Conservation (phyloP, 2,113 vertebrate genomes). For the Tenrec ecaudatus region DNA sequence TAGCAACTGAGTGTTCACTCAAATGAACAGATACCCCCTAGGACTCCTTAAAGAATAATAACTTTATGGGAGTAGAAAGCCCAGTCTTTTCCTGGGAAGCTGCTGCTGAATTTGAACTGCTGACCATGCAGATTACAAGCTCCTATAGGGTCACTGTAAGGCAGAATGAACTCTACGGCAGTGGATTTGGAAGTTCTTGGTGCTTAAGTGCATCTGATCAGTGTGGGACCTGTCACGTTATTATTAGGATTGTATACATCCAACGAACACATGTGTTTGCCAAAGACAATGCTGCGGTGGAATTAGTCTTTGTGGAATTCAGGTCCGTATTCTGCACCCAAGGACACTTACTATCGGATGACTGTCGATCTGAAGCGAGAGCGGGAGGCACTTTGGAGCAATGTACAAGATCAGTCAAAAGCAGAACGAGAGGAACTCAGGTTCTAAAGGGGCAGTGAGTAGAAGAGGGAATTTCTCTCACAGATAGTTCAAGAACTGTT, state of each 20-base stretch:
- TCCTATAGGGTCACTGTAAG: too few species aligned
- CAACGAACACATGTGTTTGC: conserved; percentile 74
- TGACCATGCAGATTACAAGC: not conserved
- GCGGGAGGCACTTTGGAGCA: not conserved
- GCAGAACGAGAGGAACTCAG: fast-evolving
- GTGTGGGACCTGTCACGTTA: conserved; percentile 55
- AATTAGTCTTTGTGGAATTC: conserved; percentile 65
- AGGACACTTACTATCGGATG: not conserved
- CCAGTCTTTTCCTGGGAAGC: too few species aligned
- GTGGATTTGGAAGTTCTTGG: too few species aligned
- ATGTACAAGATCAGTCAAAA: not conserved
- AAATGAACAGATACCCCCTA: not conserved
- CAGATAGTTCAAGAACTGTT: not conserved
- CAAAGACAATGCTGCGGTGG: conserved; percentile 70
- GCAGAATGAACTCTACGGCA: too few species aligned
- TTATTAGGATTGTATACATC: conserved; percentile 63
- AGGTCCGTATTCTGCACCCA: conserved; percentile 58
- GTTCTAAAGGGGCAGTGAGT: not conserved
- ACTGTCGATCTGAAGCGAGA: conserved; percentile 69
- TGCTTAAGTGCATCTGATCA: conserved; percentile 3
- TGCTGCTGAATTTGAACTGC: not conserved
- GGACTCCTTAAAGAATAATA: not conserved
- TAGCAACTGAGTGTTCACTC: not conserved
- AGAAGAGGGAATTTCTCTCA: not conserved
- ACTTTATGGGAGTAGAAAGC: not conserved